Evolutionary conservation across 2,797 vertebrate genomes (phyloP), one percentile per base, ranked within the genome.

Genomic region (Platalea minor): DNA sequence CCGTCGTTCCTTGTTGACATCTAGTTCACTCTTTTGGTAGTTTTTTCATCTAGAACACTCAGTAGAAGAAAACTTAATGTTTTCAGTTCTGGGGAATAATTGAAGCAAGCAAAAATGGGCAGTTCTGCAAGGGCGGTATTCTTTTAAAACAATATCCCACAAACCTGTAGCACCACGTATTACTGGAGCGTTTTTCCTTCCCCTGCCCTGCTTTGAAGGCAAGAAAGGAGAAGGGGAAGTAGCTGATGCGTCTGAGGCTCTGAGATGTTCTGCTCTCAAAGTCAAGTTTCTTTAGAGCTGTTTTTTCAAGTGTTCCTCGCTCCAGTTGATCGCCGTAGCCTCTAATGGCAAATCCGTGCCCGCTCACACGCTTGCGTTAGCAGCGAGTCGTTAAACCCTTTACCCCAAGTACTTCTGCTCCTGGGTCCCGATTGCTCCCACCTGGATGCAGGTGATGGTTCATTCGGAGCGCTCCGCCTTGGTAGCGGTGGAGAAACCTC

Each of bases 401-500:
- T n/a, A 7, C 16, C 29, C 53, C 5, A 13, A n/a, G 24, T 33
- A 2, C 26, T 88, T 64, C 43, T 43, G 17, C 43, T 56, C 20
- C 37, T 16, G 26, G 10, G n/a, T 45, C 51, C 68, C 1, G 5
- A 4, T 33, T 13, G 24, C 43, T 64, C 28, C 43, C 35, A 12
- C 25, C 25, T 60, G 75, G 64, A 18, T 25, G 23, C 56, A 46
- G 63, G 43, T 48, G 41, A 21, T 10, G 35, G 3, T 89, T 11
- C 20, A 1, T 54, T n/a, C 4, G 24, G 45, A 59, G 21, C 8
- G 2, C 10, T 53, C n/a, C 3, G 5, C 31, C 0, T 0, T 16
- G 72, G 33, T 54, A 41, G 50, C 0, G 1, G 31, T 80, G 80
- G 60, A 70, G 85, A 65, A 69, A 21, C 64, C 37, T 60, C 2